phyloP scores from a whole-genome alignment of 2,888 invertebrate genomes.

The Dryobotodes eremita region DNA sequence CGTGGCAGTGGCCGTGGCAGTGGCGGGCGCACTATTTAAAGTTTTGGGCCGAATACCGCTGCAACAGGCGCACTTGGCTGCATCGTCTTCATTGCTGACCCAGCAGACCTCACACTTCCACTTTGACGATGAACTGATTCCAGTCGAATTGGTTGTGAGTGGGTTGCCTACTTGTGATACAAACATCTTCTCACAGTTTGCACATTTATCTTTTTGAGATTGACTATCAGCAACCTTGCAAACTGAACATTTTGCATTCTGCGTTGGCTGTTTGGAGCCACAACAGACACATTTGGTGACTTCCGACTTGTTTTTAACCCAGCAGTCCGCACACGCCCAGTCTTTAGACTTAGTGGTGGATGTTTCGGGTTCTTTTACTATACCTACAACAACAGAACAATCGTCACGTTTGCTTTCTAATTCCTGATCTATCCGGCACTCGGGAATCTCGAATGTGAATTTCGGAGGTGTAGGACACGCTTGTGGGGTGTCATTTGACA shows the following conservation, averaged over 20 bases:
- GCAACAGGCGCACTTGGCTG: slow-evolving; percentile 77
- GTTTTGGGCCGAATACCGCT: slow-evolving; percentile 69
- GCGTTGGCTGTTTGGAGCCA: slow-evolving; percentile 69
- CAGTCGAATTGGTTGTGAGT: slow-evolving; percentile 41
- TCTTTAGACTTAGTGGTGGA: slow-evolving; percentile 56
- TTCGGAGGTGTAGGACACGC: slow-evolving; percentile 62
- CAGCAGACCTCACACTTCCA: slow-evolving; percentile 81
- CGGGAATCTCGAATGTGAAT: slow-evolving; percentile 79
- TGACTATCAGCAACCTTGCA: slow-evolving; percentile 73
- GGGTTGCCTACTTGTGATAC: slow-evolving; percentile 45
- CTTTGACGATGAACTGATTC: slow-evolving; percentile 62
- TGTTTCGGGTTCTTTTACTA: slow-evolving; percentile 58
- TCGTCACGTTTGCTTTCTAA: slow-evolving; percentile 55
- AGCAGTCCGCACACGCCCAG: slow-evolving; percentile 77
- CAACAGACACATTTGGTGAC: slow-evolving; percentile 78
- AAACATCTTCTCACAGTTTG: slow-evolving; percentile 72
- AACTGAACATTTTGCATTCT: slow-evolving; percentile 68
- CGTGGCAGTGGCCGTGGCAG: slow-evolving; percentile 6
- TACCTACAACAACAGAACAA: slow-evolving; percentile 68
- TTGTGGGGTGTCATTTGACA: slow-evolving; percentile 69
- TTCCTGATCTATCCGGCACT: slow-evolving; percentile 69
- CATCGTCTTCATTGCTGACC: slow-evolving; percentile 73
- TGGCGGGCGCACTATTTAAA: neutral
- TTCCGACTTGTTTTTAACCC: slow-evolving; percentile 74
- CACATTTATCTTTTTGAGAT: slow-evolving; percentile 71